Conservation (phyloP, 2,113 vertebrate species). For the Ciconia maguari region DNA sequence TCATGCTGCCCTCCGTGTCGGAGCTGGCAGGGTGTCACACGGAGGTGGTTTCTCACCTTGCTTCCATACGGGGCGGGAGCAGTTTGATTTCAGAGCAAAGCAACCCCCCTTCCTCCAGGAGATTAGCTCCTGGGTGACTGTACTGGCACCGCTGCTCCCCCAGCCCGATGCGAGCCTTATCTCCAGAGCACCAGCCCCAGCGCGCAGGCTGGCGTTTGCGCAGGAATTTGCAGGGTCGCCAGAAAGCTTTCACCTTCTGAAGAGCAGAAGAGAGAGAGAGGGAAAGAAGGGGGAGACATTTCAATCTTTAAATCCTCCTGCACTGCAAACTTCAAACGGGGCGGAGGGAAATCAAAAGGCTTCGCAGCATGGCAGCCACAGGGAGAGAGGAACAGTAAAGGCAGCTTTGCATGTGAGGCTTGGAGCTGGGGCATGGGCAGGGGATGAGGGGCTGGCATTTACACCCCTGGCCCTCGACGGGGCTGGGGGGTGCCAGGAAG, state of each 20-base stretch:
- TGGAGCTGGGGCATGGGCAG: neutral
- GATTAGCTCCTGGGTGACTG: neutral
- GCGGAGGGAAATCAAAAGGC: conserved; percentile 21
- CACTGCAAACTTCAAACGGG: conserved; percentile 33
- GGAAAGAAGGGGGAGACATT: neutral
- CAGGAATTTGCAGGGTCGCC: neutral
- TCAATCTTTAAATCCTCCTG: conserved; percentile 41
- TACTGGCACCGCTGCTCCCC: neutral
- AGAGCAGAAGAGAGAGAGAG: neutral
- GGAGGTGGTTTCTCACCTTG: neutral
- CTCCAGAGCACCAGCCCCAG: conserved; percentile 5
- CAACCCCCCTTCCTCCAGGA: neutral
- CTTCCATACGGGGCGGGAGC: neutral
- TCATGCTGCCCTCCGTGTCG: neutral
- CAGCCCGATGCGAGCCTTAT: neutral
- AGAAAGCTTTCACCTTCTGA: conserved; percentile 44
- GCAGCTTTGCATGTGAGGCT: neutral
- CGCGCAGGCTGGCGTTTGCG: neutral
- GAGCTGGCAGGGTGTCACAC: neutral
- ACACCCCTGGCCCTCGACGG: neutral
- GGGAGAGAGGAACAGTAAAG: neutral
- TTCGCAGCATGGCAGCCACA: neutral
- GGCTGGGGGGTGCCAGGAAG: neutral
- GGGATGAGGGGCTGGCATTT: neutral
- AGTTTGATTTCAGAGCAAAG: neutral